phyloP scores from a whole-genome alignment of 1,140 invertebrate genomes.

The Pseudomyrmex cubaensis region DNA sequence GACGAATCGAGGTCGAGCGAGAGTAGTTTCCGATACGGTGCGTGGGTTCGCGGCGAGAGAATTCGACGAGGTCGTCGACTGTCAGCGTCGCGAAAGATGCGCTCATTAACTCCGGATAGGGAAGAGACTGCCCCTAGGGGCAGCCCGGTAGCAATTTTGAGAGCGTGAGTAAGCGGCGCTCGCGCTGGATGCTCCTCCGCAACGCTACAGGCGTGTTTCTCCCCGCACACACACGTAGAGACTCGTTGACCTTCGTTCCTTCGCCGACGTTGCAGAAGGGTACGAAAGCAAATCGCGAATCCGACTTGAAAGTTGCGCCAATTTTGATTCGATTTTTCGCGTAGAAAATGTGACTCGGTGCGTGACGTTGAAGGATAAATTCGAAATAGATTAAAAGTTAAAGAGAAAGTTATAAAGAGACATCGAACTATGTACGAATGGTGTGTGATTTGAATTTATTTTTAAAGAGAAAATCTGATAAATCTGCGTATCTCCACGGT shows the following conservation, averaged over 20 bases:
- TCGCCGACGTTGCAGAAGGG: constrained; percentile 24
- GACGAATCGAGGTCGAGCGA: constrained; percentile 52
- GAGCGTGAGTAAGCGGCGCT: constrained; percentile 43
- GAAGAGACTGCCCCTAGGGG: constrained; percentile 1
- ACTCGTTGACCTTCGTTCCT: constrained; percentile 65
- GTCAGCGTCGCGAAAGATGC: constrained; percentile 49
- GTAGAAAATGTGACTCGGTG: neutral
- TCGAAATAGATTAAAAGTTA: no score
- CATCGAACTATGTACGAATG: no score
- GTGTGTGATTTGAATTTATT: no score
- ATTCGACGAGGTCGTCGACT: constrained; percentile 52
- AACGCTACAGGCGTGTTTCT: constrained; percentile 36
- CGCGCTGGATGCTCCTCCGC: constrained; percentile 20
- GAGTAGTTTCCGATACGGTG: constrained; percentile 35
- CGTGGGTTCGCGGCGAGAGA: constrained; percentile 28
- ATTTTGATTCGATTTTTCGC: neutral
- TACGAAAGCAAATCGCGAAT: constrained; percentile 29
- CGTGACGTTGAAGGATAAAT: neutral
- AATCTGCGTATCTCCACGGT: no score
- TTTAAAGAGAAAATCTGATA: no score
- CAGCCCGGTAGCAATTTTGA: constrained; percentile 43
- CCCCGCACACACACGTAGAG: constrained; percentile 26
- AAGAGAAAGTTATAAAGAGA: no score
- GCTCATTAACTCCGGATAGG: constrained; percentile 57
- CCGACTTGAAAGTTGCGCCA: constrained; percentile 4